These are phyloP conservation scores for Neostethus bicornis DNA, from an alignment of 2,797 vertebrate species.

Conservation along the genomic window DNA sequence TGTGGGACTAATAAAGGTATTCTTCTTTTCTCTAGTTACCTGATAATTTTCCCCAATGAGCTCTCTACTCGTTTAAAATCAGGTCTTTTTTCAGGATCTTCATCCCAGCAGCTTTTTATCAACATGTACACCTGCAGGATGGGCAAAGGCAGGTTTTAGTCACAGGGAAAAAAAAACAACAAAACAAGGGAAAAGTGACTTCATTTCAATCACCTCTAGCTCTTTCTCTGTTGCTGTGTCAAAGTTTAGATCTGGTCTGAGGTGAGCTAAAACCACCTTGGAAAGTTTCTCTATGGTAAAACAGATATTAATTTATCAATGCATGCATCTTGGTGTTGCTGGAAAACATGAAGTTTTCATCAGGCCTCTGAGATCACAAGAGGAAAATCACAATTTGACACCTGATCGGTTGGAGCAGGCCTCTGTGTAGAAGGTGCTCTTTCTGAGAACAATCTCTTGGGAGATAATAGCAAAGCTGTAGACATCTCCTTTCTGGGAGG, in stretches of 20 bases:
- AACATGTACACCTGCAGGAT: conserved; percentile 84
- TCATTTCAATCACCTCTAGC: conserved; percentile 75
- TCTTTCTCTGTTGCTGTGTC: conserved; percentile 85
- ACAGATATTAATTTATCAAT: background rate
- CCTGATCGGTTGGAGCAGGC: conserved; percentile 79
- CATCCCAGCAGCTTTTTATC: conserved; percentile 93
- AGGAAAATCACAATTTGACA: conserved; percentile 40
- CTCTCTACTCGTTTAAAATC: conserved; percentile 95
- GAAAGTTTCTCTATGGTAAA: conserved; percentile 86
- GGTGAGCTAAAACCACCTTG: conserved; percentile 80
- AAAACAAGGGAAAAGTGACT: background rate
- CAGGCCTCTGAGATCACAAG: background rate
- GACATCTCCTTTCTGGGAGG: conserved; percentile 94
- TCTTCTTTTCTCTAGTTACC: conserved; percentile 83
- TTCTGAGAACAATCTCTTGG: conserved; percentile 93
- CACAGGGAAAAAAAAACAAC: background rate
- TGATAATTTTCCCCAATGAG: conserved; percentile 91
- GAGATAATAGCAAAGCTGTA: conserved; percentile 94
- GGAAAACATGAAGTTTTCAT: background rate
- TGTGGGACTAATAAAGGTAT: too few relatives aligned
- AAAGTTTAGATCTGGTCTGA: conserved; percentile 89
- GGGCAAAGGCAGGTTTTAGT: background rate
- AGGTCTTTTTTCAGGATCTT: conserved; percentile 93
- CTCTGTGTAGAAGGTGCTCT: conserved; percentile 86
- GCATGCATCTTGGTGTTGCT: background rate